These are phyloP conservation scores for Nemurella pictetii DNA, from an alignment of 2,888 invertebrate genomes.

Conservation along the genomic window DNA sequence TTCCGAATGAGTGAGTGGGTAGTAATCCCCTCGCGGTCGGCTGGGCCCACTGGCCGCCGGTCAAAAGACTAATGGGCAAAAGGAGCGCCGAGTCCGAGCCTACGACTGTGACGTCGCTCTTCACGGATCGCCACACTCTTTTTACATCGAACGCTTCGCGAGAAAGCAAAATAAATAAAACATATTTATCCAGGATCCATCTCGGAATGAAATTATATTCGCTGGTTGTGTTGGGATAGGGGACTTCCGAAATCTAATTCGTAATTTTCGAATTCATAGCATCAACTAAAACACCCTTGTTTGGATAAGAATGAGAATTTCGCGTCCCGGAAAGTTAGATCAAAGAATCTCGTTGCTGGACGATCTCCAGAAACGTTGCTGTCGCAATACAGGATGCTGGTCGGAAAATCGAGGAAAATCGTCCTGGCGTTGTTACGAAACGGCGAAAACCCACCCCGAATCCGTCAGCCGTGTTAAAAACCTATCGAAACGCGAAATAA, in stretches of 20 bases:
- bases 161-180: neutral
- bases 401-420: neutral
- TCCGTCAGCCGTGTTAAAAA: neutral
- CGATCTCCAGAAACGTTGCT: neutral
- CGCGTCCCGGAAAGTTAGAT: neutral
- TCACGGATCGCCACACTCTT: conserved; percentile 9
- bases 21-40: conserved; percentile 36
- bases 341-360: neutral
- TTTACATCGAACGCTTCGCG: neutral
- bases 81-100: neutral
- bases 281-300: neutral
- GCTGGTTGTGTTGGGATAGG: neutral
- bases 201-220: neutral
- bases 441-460: no score
- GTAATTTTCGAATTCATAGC: neutral
- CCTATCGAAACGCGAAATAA: neutral
- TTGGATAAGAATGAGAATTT: neutral
- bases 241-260: neutral
- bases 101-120: neutral
- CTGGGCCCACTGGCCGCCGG: neutral
- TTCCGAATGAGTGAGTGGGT: conserved; percentile 39
- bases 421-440: neutral
- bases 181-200: neutral
- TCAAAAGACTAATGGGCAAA: neutral
- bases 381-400: neutral